Base-by-base conservation (phyloP, 2,797 vertebrate genomes). In the Poeciliopsis infans region DNA sequence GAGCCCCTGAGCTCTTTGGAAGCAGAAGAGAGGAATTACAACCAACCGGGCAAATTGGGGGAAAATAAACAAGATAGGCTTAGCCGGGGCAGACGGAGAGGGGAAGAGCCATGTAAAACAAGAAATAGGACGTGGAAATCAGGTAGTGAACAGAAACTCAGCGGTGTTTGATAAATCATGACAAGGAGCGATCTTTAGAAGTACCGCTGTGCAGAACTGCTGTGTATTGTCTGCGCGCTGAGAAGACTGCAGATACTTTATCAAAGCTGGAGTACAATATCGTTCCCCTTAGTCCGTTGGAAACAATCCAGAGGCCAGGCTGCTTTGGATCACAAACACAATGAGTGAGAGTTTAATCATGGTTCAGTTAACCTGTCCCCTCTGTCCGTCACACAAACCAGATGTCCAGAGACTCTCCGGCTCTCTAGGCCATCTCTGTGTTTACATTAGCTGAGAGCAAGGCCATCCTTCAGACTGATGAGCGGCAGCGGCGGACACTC, bases 1-100 rank as follows among this genome's bases (percentile, higher is more conserved):
- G 87, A 92, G 91, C 88, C 94, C 95, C 72, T 76, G 83, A 95
- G 94, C 92, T 91, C 88, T 94, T 93, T 96, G 93, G 94, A 97
- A 90, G 84, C 85, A 95, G 91, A 97, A 95, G 72, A 94, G 92
- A 96, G 91, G 82, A 90, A 92, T 75, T 90, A 86, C 77, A 90
- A 90, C 87, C 91, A 92, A 94, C 83, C 81, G 74, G 87, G 92
- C 86, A 70, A 95, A 95, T 89, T 66, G 55, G 90, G 51, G 20
- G 72, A 88, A 89, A 94, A 93, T 86, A 91, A 95, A 93, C 85
- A 94, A 87, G 80, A 83, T 90, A 89, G 83, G 88, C 93, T 90
- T 87, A 80, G 90, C 74, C 51, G 31, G 88, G 87, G 88, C 84
- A 91, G 88, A 88, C 15, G 4, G 86, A 83, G 85, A 93, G 41